Base-by-base conservation (phyloP, 2,888 invertebrate genomes). In the Hemaris fuciformis region DNA sequence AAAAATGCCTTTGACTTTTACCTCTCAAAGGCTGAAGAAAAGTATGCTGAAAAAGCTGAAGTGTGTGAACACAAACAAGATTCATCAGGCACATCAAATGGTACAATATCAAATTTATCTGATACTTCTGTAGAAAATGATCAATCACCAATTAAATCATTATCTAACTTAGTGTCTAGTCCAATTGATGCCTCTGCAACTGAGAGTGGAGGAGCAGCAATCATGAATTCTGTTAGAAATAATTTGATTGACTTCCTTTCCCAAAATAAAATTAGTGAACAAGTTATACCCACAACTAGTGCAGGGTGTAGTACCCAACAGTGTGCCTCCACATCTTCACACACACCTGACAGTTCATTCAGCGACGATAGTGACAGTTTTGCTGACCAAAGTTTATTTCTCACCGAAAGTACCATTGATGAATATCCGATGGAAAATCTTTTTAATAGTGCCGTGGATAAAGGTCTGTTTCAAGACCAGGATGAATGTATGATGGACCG, bases 91-190 rank as follows among this genome's bases (percentile, higher is more conserved):
- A 78, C 85, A 18, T 77, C 84, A 63, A 87, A 86, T 65, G 82
- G 85, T 67, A 80, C 85, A 42, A 72, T 87, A 15, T 84, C 89
- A 76, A 88, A 89, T 74, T 61, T 83, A 46, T 84, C 89, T 15
- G 84, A 84, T 62, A 73, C 81, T 65, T 85, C 87, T 41, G 43
- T 81, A 71, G 89, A 88, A 72, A 87, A 77, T 82, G 90, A 89
- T 69, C 94, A 93, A 74, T 94, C 94, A 58, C 94, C 94, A 58
- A 94, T 94, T 25, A 94, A 94, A 79, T 94, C 94, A 62, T 83
- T 94, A 65, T 94, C 94, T 59, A 94, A 94, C 82, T 87, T 94
- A 75, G 94, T 94, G 63, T 94, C 94, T 73, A 94, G 90, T 88
- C 94, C 91, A 43, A 84, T 91, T 71, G 87, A 89, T 70, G 70